Conservation (phyloP, 53 echinoderm and acorn worm genomes). For the Temnopleurus reevesii region DNA sequence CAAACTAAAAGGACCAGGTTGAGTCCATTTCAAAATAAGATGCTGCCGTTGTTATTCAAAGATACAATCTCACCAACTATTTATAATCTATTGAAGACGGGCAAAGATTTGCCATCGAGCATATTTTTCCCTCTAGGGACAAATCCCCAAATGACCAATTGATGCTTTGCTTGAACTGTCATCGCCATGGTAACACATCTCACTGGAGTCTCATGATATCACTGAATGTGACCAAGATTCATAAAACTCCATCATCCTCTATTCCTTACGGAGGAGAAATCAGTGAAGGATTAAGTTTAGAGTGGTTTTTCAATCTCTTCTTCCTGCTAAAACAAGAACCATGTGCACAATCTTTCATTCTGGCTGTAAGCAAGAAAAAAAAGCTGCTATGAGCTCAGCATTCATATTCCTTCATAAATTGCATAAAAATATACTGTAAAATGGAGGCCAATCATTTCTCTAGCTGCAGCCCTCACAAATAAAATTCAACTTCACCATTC, state of each 20-base stretch:
- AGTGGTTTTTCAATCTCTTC: too few relatives aligned
- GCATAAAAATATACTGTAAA: too few relatives aligned
- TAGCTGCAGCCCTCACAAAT: too few relatives aligned
- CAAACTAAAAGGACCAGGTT: not conserved
- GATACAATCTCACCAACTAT: too few relatives aligned
- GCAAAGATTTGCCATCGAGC: not conserved
- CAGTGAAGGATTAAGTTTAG: not conserved
- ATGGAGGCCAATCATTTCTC: too few relatives aligned
- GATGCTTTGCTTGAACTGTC: not conserved
- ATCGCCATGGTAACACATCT: constrained; percentile 10
- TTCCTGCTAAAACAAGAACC: too few relatives aligned
- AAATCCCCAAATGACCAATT: not conserved
- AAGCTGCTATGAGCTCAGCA: too few relatives aligned
- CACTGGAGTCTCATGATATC: not conserved
- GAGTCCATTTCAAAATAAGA: not conserved
- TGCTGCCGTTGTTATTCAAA: too few relatives aligned
- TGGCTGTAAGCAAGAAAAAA: too few relatives aligned
- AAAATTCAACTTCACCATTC: too few relatives aligned
- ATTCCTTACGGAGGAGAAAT: not conserved
- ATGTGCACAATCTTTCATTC: too few relatives aligned
- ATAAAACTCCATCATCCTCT: not conserved
- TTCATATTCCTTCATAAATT: too few relatives aligned
- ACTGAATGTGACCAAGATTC: not conserved
- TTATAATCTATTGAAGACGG: not conserved
- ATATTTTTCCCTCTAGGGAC: not conserved